phyloP scores from a whole-genome alignment of 2,888 invertebrate species.

The Drosophila putrida region DNA sequence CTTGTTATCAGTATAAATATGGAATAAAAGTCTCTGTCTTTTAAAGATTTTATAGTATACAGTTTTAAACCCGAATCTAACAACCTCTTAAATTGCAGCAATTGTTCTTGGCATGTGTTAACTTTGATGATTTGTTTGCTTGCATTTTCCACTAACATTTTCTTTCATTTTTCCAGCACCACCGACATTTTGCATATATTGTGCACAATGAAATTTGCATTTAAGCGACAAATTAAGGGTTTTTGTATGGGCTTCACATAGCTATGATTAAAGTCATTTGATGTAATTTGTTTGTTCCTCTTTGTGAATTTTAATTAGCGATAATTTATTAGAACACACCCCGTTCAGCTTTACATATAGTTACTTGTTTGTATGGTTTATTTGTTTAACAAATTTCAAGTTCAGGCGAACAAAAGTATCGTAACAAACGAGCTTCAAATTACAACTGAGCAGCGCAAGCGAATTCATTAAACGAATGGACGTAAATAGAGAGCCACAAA shows the following conservation, averaged over 20 bases:
- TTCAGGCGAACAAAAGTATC: conserved; percentile 69
- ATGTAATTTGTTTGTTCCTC: conserved; percentile 30
- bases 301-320: conserved; percentile 46
- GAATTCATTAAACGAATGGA: conserved; percentile 69
- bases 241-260: conserved; percentile 16
- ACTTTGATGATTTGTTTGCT: conserved; percentile 28
- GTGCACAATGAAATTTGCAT: conserved; percentile 22
- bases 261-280: conserved; percentile 48
- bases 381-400: conserved; percentile 68
- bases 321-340: conserved; percentile 41
- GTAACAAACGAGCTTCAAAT: conserved; percentile 79
- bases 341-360: conserved; percentile 47
- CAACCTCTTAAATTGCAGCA: conserved; percentile 3
- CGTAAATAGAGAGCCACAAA: conserved; percentile 45
- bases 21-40: too few relatives aligned
- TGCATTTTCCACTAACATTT: conserved; percentile 29
- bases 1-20: background rate
- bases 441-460: conserved; percentile 71
- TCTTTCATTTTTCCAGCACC: conserved; percentile 11
- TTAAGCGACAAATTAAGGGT: conserved; percentile 22
- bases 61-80: background rate
- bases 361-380: conserved; percentile 6
- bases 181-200: conserved; percentile 29
- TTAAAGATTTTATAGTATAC: conserved; percentile 30
- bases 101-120: conserved; percentile 24